Evolutionary conservation across 1,140 invertebrate genomes (phyloP).

Genomic region (Drosophila orosa): DNA sequence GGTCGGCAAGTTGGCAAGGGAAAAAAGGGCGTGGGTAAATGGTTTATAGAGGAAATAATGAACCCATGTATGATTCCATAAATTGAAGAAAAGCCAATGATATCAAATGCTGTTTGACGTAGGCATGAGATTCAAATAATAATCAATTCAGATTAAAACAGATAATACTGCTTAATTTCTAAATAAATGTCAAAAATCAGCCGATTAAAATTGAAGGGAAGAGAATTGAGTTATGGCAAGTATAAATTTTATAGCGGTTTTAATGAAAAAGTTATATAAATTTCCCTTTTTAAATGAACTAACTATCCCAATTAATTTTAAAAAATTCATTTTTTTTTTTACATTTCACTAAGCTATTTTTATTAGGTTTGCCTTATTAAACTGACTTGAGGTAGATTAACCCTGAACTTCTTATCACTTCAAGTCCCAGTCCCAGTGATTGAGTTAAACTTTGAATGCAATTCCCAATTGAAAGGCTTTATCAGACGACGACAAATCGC

Average conservation of each 20-base stretch:
- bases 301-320: neutral
- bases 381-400: slow-evolving; percentile 7
- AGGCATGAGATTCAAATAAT: neutral
- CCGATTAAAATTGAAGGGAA: neutral
- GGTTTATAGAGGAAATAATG: slow-evolving; percentile 51
- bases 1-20: neutral
- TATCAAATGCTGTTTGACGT: neutral
- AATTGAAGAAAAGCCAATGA: neutral
- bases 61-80: slow-evolving; percentile 4
- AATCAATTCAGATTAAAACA: neutral
- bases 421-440: slow-evolving; percentile 1
- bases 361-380: neutral
- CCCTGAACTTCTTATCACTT: slow-evolving; percentile 41
- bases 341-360: neutral
- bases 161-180: neutral
- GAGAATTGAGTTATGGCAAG: neutral
- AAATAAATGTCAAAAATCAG: neutral
- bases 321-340: neutral
- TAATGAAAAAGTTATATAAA: neutral
- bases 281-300: neutral
- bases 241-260: too few species aligned
- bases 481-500: slow-evolving; percentile 54
- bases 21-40: slow-evolving; percentile 33
- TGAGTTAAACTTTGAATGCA: slow-evolving; percentile 38
- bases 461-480: slow-evolving; percentile 26